Base-by-base conservation (phyloP, 2,113 vertebrate species). In the Ornithorhynchus anatinus region DNA sequence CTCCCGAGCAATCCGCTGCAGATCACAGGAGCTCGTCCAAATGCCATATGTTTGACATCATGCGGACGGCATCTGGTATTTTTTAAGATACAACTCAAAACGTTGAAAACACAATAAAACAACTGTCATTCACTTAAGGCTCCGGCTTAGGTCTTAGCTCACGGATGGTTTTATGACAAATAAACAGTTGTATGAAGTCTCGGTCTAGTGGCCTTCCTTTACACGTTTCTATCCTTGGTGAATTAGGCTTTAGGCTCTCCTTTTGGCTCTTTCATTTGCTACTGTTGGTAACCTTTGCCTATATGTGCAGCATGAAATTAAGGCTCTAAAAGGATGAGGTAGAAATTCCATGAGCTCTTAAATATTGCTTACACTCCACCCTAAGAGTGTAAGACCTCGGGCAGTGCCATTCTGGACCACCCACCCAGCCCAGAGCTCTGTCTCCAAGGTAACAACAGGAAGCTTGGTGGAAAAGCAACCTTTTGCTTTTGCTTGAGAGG, bases 21-120 rank as follows among this genome's bases (percentile, higher is more conserved):
- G 89, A 92, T 91, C 86, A 90, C 82, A 89, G 83, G 65, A 90
- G 82, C 82, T 81, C n/a, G 69, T 89, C 88, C 92, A 92, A 85
- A 87, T 72, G 76, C 83, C 94, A 94, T 83, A 90, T 91, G 85
- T 92, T 91, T 92, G 84, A 86, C 91, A 84, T 88, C 83, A 86
- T 71, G 79, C 64, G 71, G 84, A 91, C 54, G 75, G 82, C 68
- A 72, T 89, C 86, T 90, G 86, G 72, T 89, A 77, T 91, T 92
- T 92, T 86, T 87, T 84, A 93, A 91, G 84, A 92, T 89, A 92
- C 89, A 87, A 77, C 91, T 89, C 79, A 86, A 90, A 87, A 84
- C 10, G 69, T 80, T 89, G 84, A 91, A 90, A 90, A 91, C 54
- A 88, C 85, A 91, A 83, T 84, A 90, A 85, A 92, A 91, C 87